Base-by-base conservation (phyloP, 2,888 invertebrate species). In the Helobdella robusta region DNA sequence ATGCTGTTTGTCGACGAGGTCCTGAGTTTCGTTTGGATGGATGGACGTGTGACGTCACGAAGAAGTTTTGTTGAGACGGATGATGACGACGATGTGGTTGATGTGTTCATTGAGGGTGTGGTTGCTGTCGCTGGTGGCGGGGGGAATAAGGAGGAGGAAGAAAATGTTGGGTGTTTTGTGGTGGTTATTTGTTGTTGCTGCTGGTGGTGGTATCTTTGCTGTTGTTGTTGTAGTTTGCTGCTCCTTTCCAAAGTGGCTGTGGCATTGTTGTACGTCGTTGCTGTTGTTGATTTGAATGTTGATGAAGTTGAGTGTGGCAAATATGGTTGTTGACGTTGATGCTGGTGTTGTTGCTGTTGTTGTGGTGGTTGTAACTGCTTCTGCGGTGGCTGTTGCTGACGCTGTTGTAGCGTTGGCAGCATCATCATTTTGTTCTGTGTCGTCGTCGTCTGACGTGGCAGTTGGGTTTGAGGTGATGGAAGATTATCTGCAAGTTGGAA, bases 1-100 rank as follows among this genome's bases (percentile, higher is more conserved):
- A 56, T 56, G n/a, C 56, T 56, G 56, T 28, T 56, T 3, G 56
- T 30, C 20, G 56, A 56, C 6, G 56, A 20, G 25, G 56, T 56
- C 23, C 56, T 56, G 56, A 30, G 28, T 28, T 28, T 28, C 6
- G 32, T 28, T n/a, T 28, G 25, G 1, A 32, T 30, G 4, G 32
- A 11, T 18, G 56, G 56, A 56, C 32, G 56, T 11, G 11, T 40
- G n/a, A n/a, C 44, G n/a, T 40, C 44, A n/a, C n/a, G 44, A 15
- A 40, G 44, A 15, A 40, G 44, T 40, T n/a, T 11, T 40, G 28
- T 28, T 30, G 56, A 56, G 20, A 28, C 28, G 8, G 56, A 56
- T 25, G 56, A 56, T 11, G 56, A 56, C 6, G 56, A 56, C 18
- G 56, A 56, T 6, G 20, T 32, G 5, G 56, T 8, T 6, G 56